These are phyloP conservation scores for Anhinga anhinga DNA, from an alignment of 2,113 vertebrate genomes.

Conservation along the genomic window DNA sequence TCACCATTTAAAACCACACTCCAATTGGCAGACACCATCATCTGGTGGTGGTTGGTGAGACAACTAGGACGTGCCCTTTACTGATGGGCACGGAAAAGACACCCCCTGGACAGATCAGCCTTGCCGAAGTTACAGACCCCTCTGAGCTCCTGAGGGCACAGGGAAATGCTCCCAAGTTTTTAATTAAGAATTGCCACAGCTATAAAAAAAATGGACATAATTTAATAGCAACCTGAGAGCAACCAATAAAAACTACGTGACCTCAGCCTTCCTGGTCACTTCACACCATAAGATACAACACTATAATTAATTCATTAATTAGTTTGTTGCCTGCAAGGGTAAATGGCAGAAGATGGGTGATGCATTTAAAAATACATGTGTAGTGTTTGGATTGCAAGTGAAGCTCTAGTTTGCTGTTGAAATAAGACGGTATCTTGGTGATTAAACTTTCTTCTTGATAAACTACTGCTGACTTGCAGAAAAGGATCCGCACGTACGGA, in stretches of 20 bases:
- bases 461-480: background rate
- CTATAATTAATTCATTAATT: background rate
- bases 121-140: background rate
- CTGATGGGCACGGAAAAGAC: background rate
- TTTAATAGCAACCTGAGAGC: background rate
- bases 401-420: background rate
- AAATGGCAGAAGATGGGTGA: background rate
- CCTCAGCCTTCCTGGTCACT: background rate
- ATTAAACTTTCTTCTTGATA: background rate
- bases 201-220: background rate
- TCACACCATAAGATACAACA: background rate
- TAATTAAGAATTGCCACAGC: background rate
- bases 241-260: background rate
- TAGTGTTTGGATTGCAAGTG: background rate
- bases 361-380: background rate
- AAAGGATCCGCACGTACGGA: accelerated
- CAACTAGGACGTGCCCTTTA: background rate
- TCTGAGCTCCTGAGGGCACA: background rate
- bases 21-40: background rate
- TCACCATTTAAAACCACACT: background rate
- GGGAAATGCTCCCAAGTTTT: background rate
- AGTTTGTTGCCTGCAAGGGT: background rate
- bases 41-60: background rate
- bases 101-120: background rate
- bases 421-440: background rate